Evolutionary conservation across 2,113 vertebrate genomes (phyloP), one percentile per base, ranked within the genome.

Genomic region (Maccullochella peelii): DNA sequence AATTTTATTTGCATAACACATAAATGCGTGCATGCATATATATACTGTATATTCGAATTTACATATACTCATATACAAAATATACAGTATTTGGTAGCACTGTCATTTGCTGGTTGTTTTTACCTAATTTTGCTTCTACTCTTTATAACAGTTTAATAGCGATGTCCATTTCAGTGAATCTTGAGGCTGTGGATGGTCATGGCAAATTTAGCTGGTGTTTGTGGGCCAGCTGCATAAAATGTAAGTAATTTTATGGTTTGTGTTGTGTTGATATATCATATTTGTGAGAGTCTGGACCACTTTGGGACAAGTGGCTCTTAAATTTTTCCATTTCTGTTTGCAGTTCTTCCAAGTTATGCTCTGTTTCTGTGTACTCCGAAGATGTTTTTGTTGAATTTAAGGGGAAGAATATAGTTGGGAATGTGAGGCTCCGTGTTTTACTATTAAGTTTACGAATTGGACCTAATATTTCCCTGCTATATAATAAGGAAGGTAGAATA

Each of bases 1-100:
- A 73, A 77, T 36, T 18, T 36, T 50, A 36, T 70, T 58, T 61
- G 7, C 65, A 65, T 15, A 9, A 20, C 27, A 65, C 18, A 82
- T 38, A 36, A 16, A 70, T 20, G 18, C 6, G 50, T 59, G 42
- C n/a, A 73, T 58, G 36, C 2, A 23, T 25, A 14, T 42, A 54
- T 52, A 54, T n/a, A 62, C 47, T 63, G 33, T 40, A 65, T 15
- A 62, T n/a, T 25, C 25, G 14, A 76, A 20, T 54, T 30, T 55
- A 52, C 14, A 52, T 38, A 23, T 36, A 36, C 8, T 62, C 61
- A 63, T 5, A 36, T 12, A 30, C 25, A 30, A 27, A 57, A 54
- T 54, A 10, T 33, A 15, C 21, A 54, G 44, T 59, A 50, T 63
- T 23, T 11, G 21, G 44, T 18, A 25, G 16, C 30, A 27, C n/a